phyloP scores from a whole-genome alignment of 2,888 invertebrate genomes.

The Caenorhabditis sp. region DNA sequence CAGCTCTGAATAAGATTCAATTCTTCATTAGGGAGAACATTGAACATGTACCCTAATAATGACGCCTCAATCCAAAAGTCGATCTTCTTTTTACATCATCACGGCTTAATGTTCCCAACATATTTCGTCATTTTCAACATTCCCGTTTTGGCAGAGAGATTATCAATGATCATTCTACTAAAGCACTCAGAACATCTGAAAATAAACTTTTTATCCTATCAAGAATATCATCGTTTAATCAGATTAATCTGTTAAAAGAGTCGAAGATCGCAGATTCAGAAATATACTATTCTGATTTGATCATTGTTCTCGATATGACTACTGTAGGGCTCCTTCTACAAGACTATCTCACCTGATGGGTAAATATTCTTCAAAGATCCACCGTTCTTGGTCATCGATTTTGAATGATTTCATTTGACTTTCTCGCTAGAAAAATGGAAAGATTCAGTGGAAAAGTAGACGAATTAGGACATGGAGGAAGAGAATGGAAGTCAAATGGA shows the following conservation, averaged over 20 bases:
- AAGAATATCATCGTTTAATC: constrained; percentile 16
- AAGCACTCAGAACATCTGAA: constrained; percentile 18
- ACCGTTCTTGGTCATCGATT: constrained; percentile 46
- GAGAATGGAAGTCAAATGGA: background rate
- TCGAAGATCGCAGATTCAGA: constrained; percentile 11
- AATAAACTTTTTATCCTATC: constrained; percentile 11
- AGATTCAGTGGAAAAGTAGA: background rate
- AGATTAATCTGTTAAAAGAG: constrained; percentile 9
- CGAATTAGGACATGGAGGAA: background rate
- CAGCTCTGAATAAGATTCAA: background rate
- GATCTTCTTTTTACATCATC: constrained; percentile 5
- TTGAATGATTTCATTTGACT: constrained; percentile 53
- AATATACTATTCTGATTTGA: constrained; percentile 2
- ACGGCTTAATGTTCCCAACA: background rate
- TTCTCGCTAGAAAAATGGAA: constrained; percentile 49
- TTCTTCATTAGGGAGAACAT: background rate
- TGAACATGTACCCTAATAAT: background rate
- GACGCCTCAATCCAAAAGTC: background rate
- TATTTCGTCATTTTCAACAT: constrained; percentile 6
- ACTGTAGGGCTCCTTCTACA: background rate
- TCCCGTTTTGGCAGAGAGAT: background rate
- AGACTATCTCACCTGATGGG: constrained; percentile 58
- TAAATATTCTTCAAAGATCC: constrained; percentile 63
- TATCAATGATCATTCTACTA: constrained; percentile 14
- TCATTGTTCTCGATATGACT: background rate